Evolutionary conservation across 64 coral and sea anemone genomes (phyloP).

Genomic region (Catalaphyllia jardinei): DNA sequence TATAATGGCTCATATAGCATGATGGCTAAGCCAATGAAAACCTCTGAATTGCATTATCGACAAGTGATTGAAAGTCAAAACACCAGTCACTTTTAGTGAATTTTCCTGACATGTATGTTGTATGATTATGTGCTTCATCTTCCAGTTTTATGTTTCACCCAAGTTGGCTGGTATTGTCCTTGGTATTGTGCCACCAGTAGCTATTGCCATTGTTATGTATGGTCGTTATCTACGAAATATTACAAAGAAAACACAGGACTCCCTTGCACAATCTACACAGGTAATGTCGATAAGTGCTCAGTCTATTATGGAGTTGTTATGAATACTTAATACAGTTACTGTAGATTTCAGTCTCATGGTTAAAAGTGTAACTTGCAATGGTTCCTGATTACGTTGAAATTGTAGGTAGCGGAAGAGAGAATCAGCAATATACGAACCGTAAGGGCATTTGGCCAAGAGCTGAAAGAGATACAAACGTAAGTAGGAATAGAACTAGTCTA

Average conservation of each 20-base stretch:
- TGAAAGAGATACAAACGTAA: conserved; percentile 82
- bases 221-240: conserved; percentile 88
- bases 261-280: conserved; percentile 83
- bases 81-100: too few species aligned
- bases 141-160: conserved; percentile 91
- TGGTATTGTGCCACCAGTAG: conserved; percentile 87
- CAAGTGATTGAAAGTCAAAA: too few species aligned
- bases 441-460: conserved; percentile 95
- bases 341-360: neutral
- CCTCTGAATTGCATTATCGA: too few species aligned
- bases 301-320: too few species aligned
- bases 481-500: neutral
- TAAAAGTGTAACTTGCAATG: neutral
- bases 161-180: conserved; percentile 88
- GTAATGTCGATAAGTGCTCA: neutral
- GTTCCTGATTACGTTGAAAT: neutral
- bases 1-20: too few species aligned
- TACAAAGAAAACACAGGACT: conserved; percentile 87
- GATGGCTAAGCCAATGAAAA: too few species aligned
- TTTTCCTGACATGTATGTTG: neutral
- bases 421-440: conserved; percentile 90
- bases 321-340: too few species aligned
- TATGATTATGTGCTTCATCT: conserved; percentile 8
- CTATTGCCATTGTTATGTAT: conserved; percentile 86
- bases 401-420: conserved; percentile 92